Evolutionary conservation across 2,888 invertebrate species (phyloP).

Genomic region (Drosophila rubida): DNA sequence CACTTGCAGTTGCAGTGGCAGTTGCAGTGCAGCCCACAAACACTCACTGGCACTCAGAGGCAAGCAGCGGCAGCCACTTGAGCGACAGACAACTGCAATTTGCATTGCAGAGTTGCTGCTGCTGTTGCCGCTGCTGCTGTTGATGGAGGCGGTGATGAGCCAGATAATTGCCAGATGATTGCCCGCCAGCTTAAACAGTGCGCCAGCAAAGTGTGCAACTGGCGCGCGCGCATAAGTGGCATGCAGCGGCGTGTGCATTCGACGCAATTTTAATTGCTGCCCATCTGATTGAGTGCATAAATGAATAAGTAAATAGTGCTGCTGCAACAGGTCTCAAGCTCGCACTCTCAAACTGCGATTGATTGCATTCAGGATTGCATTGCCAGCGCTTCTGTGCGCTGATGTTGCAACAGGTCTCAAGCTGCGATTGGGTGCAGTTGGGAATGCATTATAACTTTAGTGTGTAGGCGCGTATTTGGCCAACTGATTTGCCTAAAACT

Average conservation of each 20-base stretch:
- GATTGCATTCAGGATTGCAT: too few relatives aligned
- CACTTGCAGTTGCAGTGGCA: conserved; percentile 22
- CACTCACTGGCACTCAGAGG: conserved; percentile 40
- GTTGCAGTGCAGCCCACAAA: conserved; percentile 35
- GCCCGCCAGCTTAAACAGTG: conserved; percentile 30
- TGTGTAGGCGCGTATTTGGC: background rate
- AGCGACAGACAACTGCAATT: conserved; percentile 10
- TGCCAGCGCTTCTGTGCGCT: too few relatives aligned
- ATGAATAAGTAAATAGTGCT: background rate
- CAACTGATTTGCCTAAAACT: conserved; percentile 46
- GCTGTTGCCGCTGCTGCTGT: conserved; percentile 8
- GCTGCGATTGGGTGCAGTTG: too few relatives aligned
- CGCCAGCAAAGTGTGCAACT: conserved; percentile 20
- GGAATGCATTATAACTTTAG: too few relatives aligned
- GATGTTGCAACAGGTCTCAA: too few relatives aligned
- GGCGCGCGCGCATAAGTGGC: background rate
- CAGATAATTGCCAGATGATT: conserved; percentile 44
- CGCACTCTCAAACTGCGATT: too few relatives aligned
- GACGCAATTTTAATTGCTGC: background rate
- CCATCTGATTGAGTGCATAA: background rate
- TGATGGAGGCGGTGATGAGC: conserved; percentile 23
- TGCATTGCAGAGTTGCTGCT: background rate
- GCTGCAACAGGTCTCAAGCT: background rate
- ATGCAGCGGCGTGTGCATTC: too few relatives aligned
- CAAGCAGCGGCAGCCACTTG: conserved; percentile 26